Base-by-base conservation (phyloP, 2,113 vertebrate genomes). In the Addax nasomaculatus region DNA sequence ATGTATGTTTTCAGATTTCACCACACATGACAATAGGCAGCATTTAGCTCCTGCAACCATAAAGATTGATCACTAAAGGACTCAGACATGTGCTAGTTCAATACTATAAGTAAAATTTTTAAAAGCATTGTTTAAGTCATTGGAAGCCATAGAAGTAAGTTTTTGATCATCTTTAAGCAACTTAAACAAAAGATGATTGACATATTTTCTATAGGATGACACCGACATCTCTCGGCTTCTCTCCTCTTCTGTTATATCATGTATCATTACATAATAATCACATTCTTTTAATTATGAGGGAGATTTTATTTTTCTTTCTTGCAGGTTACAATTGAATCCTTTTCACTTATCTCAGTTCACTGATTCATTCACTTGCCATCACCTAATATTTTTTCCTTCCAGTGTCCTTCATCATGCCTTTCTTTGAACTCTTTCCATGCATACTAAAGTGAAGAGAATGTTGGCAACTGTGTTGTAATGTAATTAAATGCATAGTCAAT, bases 391-490 rank as follows among this genome's bases (percentile, higher is more conserved):
- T n/a, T 93, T 87, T 95, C n/a, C 39, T 62, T 43, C 88, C 55
- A 70, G 7, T 23, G 21, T 81, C 87, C 29, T 87, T 95, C 21
- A 58, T 79, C 16, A 21, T 15, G 29, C 45, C 29, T 70, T 78
- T 29, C 30, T 85, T 79, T 81, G 80, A 83, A 33, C 17, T 64
- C 64, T 90, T 79, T 86, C 67, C 51, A 53, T 36, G 30, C 29
- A 47, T 30, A 55, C 90, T 67, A 55, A 11, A 33, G 64, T 57
- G 57, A 89, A 21, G 79, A 85, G 80, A 84, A 88, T 33, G 45
- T 85, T 97, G 97, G 90, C 95, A 97, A 89, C 93, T 93, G 81
- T 97, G 90, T 91, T 86, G 89, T 97, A 97, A 98, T 96, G 57
- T 96, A 90, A 97, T 97, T 97, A 98, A 96, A 53, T 93, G 89